Percentiles rank a stretch among this genome's conserved stretches.
Evolutionary conservation across 2,888 invertebrate genomes (phyloP).

Genomic region (Hypercompe scribonia): DNA sequence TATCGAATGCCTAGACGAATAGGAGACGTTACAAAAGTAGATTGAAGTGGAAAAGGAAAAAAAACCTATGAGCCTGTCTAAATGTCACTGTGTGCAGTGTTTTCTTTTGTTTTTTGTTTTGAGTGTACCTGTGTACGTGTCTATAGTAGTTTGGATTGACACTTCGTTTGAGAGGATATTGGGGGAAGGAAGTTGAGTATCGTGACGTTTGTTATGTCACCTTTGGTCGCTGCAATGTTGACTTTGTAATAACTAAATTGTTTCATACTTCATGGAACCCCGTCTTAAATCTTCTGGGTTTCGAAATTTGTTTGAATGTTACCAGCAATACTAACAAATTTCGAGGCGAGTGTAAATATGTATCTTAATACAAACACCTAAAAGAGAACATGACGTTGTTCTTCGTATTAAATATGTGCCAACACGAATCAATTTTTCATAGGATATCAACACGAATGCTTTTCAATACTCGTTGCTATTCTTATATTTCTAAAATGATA

Average conservation of each 20-base stretch:
- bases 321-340: no score
- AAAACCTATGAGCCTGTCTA: slow-evolving; percentile 53
- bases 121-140: slow-evolving; percentile 5
- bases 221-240: not conserved
- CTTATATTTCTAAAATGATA: not conserved
- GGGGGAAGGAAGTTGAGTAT: not conserved
- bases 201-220: not conserved
- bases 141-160: slow-evolving; percentile 45
- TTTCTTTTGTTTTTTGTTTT: slow-evolving; percentile 11
- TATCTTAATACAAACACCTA: not conserved
- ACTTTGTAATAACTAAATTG: not conserved
- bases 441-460: no score
- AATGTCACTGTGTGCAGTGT: slow-evolving; percentile 30
- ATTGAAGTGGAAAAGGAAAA: slow-evolving; percentile 54
- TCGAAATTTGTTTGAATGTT: not conserved
- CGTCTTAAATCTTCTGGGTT: not conserved
- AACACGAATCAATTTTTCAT: no score
- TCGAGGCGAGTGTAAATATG: not conserved
- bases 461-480: not conserved
- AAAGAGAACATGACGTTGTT: not conserved
- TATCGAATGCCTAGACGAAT: slow-evolving; percentile 50
- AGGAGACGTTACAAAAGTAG: slow-evolving; percentile 56
- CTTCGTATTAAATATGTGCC: not conserved
- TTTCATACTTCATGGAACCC: not conserved
- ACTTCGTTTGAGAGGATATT: slow-evolving; percentile 29